A percentile compares a stretch with the other conserved stretches of the same genome.
Conservation (phyloP, 2,797 vertebrate species). For the Pseudochirops cupreus region DNA sequence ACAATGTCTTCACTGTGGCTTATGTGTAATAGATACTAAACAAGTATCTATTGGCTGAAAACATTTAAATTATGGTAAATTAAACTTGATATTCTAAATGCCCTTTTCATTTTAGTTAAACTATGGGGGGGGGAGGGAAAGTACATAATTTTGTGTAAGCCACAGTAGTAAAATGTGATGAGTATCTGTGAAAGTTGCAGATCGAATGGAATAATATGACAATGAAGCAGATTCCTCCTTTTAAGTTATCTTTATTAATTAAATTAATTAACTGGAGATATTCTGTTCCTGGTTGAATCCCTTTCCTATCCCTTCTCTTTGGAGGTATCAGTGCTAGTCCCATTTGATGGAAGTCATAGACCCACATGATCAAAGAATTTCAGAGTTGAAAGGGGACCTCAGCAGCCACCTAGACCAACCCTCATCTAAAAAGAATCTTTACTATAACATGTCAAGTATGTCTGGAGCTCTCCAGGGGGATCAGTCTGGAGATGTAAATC, state of each 20-base stretch:
- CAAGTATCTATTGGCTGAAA: background rate
- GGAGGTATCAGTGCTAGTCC: background rate
- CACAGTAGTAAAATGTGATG: background rate
- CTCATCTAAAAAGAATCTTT: background rate
- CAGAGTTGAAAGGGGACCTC: background rate
- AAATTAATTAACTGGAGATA: background rate
- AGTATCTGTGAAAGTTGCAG: background rate
- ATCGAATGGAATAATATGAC: fast-evolving
- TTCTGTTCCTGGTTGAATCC: background rate
- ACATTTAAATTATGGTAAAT: background rate
- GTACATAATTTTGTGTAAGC: background rate
- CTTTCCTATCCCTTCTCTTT: background rate
- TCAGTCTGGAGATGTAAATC: background rate
- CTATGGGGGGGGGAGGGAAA: background rate
- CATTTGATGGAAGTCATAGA: background rate
- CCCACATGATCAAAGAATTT: background rate
- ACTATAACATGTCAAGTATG: background rate
- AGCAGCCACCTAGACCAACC: background rate
- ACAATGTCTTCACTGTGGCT: no score
- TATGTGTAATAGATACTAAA: background rate
- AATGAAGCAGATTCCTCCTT: background rate
- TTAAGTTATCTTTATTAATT: background rate
- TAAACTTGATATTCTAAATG: background rate
- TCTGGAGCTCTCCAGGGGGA: background rate
- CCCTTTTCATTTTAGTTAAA: background rate